Evolutionary conservation across 1,140 invertebrate species (phyloP), one percentile per base, ranked within the genome.

Genomic region (Anoplolepis gracilipes): DNA sequence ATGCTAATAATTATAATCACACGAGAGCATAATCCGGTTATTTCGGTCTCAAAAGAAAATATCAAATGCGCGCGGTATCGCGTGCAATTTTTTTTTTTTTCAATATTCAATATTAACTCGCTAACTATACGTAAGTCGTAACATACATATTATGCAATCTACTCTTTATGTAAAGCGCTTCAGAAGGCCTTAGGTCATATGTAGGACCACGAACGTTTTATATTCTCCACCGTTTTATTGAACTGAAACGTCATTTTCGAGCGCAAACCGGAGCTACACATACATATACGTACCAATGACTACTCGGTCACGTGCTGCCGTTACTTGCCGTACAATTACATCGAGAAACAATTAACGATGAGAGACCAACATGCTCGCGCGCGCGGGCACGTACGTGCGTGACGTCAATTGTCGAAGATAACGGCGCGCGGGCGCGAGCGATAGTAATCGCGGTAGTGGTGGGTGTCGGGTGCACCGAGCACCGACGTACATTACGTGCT

Each of bases 331-430:
- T 81, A 61, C 75, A 87, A 89, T 86, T 90, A 91, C 84, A 92
- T 84, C 78, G 78, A 84, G 69, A 84, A 87, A 85, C 88, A 89
- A 91, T 91, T 90, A 91, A 89, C 84, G 87, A 86, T 70, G 79
- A 84, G 79, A 84, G 86, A 84, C 89, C 85, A 77, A 85, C 72
- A 77, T 46, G 42, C 81, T 10, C 62, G 78, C 46, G 61, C 76
- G 76, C 81, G 76, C 77, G 76, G 46, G 67, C 76, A 77, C 76
- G 76, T 84, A 81, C 57, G 85, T 91, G 49, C 64, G 77, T 93
- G 92, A 93, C 92, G 92, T 93, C 92, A 93, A 93, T 92, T 90
- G 92, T 92, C 89, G 88, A 91, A 92, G 92, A 93, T 93, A 92
- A 92, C 88, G 90, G 82, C 16, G 39, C 59, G 39, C 59, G 70